These are phyloP conservation scores for Gobiocypris rarus DNA, from an alignment of 2,113 vertebrate genomes.

Conservation along the genomic window DNA sequence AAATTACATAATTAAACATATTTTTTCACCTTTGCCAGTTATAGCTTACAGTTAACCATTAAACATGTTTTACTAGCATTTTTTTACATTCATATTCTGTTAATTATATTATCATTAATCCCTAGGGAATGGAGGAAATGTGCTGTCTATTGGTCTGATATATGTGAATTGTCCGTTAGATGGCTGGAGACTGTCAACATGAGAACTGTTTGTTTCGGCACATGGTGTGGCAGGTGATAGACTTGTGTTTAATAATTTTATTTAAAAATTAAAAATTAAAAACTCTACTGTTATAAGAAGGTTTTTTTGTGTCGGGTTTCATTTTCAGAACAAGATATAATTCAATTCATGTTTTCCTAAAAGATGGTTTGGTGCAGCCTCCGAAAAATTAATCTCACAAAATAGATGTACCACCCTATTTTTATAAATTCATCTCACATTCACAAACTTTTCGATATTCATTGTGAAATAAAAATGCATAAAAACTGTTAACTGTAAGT, in stretches of 20 bases:
- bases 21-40: neutral
- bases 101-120: neutral
- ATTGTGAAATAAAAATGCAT: no score
- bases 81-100: neutral
- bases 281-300: neutral
- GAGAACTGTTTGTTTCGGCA: neutral
- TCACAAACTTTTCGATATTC: neutral
- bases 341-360: neutral
- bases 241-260: neutral
- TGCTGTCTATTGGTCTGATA: neutral
- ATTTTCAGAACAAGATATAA: neutral
- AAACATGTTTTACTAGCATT: neutral
- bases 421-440: neutral
- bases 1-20: neutral
- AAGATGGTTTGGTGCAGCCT: neutral
- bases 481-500: no score
- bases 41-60: neutral
- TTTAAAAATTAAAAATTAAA: neutral
- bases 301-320: neutral
- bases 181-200: constrained; percentile 22
- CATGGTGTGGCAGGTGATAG: no score
- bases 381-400: neutral
- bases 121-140: neutral
- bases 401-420: neutral
- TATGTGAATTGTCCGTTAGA: constrained; percentile 14